Percentiles rank a stretch among this genome's conserved stretches.
Conservation (phyloP, 53 echinoderm and acorn worm genomes). For the Zoroaster sp. region DNA sequence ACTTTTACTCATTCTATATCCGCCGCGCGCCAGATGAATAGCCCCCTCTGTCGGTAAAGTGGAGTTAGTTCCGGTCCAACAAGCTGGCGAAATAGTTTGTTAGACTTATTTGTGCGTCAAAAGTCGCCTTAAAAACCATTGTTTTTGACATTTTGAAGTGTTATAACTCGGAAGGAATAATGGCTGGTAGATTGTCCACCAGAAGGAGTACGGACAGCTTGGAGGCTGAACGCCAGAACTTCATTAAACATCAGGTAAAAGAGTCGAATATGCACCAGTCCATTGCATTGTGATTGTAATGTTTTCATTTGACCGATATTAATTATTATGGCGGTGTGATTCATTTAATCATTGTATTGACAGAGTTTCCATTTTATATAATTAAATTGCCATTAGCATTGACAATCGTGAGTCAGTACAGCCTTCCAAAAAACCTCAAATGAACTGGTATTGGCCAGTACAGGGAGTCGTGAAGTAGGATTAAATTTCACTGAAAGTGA, state of each 20-base stretch:
- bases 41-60: neutral
- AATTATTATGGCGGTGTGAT: no score
- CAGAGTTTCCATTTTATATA: no score
- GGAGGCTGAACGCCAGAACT: slow-evolving; percentile 76
- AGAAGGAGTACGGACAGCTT: slow-evolving; percentile 72
- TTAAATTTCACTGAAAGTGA: no score
- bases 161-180: neutral
- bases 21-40: neutral
- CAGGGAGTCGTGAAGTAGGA: no score
- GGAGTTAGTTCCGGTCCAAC: slow-evolving; percentile 8
- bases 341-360: no score
- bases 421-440: no score
- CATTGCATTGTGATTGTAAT: no score
- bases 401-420: no score
- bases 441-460: no score
- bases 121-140: neutral
- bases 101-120: neutral
- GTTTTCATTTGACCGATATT: no score
- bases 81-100: neutral
- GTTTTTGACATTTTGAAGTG: neutral
- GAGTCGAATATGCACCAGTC: no score
- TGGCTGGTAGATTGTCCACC: slow-evolving; percentile 47
- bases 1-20: neutral
- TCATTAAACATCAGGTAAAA: slow-evolving; percentile 79
- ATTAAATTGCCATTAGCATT: no score